Conservation (phyloP, 1,140 invertebrate species). For the Dendrolimus punctatus region DNA sequence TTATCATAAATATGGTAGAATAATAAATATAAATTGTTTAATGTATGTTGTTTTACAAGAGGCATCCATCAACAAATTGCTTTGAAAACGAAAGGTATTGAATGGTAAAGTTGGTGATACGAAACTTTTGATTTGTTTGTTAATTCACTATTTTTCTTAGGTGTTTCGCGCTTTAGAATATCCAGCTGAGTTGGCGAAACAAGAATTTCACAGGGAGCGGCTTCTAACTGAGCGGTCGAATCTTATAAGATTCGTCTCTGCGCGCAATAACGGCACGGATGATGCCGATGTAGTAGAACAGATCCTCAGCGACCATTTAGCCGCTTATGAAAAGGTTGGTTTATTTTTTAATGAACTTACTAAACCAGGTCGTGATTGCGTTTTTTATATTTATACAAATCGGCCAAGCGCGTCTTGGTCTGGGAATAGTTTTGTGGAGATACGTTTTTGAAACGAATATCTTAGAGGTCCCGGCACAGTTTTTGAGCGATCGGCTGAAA, state of each 20-base stretch:
- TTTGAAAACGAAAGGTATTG: too few species aligned
- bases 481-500: too few species aligned
- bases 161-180: slow-evolving; percentile 82
- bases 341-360: too few species aligned
- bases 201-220: slow-evolving; percentile 70
- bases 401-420: too few species aligned
- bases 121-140: background rate
- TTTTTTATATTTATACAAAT: too few species aligned
- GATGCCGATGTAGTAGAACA: slow-evolving; percentile 66
- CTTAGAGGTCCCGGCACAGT: too few species aligned
- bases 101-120: too few species aligned
- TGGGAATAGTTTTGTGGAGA: too few species aligned
- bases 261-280: slow-evolving; percentile 74
- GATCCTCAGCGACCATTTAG: slow-evolving; percentile 74
- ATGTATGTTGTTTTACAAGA: too few species aligned
- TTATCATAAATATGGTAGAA: background rate
- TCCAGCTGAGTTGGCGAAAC: slow-evolving; percentile 78
- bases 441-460: too few species aligned
- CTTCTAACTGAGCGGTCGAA: slow-evolving; percentile 46
- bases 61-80: too few species aligned
- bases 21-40: background rate
- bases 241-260: slow-evolving; percentile 49
- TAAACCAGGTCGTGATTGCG: too few species aligned
- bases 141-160: slow-evolving; percentile 59
- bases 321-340: slow-evolving; percentile 74